Evolutionary conservation across 2,888 invertebrate genomes (phyloP), one percentile per base, ranked within the genome.

Genomic region (Tetragonula carbonaria): DNA sequence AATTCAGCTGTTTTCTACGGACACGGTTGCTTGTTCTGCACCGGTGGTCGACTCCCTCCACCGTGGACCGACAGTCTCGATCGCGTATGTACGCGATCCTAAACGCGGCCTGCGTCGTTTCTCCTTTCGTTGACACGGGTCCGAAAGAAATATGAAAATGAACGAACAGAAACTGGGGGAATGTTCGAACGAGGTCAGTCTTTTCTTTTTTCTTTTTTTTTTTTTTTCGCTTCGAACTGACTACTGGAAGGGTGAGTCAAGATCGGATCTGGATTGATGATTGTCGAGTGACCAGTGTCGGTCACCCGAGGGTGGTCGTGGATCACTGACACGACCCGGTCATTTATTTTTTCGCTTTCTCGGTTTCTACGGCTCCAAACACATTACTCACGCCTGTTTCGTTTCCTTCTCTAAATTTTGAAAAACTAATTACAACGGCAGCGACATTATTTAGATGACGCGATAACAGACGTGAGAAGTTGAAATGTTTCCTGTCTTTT

Each of bases 1-100:
- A 89, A 90, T 90, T 88, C 80, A 79, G 78, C 80, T 88, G 84
- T 79, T 88, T 88, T 88, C 80, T 84, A 70, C 63, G 55, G 53
- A 45, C 71, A 57, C 67, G 81, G 80, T 50, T 84, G 83, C 82
- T 77, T 70, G 82, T 85, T 80, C 80, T 65, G 83, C 82, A 84
- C 75, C 18, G 90, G 87, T 89, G 90, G 90, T 88, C 90, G 89
- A 45, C 62, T 78, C 81, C 66, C 18, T 18, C 23, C 73, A 45
- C 45, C 45, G 45, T 45, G 45, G 45, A 33, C 8, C 45, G 45
- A 45, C 45, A 45, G 50, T 73, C 62, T 6, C 50, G 16, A 63
- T 63, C 73, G 8, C 4, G 51, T 51, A 16, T 63, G 4, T 74
- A 23, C 16, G 51, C 33, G 21, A 28, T 16, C 2, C 63, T 23